Percentiles rank a stretch among this genome's conserved stretches.
Conservation (phyloP, 1,140 invertebrate genomes). For the Arctopsyche grandis region DNA sequence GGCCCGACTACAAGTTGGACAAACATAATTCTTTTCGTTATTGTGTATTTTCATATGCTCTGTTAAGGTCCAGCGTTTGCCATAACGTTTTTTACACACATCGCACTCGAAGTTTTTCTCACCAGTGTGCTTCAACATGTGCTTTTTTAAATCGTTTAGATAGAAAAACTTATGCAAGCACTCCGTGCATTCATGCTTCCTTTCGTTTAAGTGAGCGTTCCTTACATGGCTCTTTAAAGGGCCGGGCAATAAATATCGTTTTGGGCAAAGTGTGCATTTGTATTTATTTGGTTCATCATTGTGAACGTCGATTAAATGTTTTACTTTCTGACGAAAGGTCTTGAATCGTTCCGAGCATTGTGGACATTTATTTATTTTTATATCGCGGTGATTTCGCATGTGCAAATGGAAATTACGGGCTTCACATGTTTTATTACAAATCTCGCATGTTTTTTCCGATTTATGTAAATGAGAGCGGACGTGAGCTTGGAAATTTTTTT, state of each 20-base stretch:
- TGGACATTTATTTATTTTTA: slow-evolving; percentile 59
- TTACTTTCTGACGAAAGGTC: slow-evolving; percentile 62
- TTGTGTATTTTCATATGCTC: slow-evolving; percentile 81
- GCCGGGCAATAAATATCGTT: slow-evolving; percentile 58
- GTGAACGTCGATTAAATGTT: slow-evolving; percentile 62
- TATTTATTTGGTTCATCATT: slow-evolving; percentile 56
- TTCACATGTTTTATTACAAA: slow-evolving; percentile 3
- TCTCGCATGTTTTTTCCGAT: background rate
- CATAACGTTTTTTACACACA: slow-evolving; percentile 63
- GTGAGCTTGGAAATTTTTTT: slow-evolving; percentile 65
- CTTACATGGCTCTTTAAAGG: slow-evolving; percentile 57
- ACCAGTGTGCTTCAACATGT: slow-evolving; percentile 67
- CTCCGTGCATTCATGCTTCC: slow-evolving; percentile 58
- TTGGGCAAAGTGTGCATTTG: slow-evolving; percentile 60
- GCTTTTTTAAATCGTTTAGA: slow-evolving; percentile 59
- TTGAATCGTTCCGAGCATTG: slow-evolving; percentile 64
- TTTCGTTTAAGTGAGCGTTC: slow-evolving; percentile 59
- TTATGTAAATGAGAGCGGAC: slow-evolving; percentile 71
- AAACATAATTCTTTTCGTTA: slow-evolving; percentile 71
- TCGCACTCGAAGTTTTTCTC: slow-evolving; percentile 66
- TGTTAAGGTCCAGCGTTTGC: slow-evolving; percentile 51
- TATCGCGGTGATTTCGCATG: slow-evolving; percentile 50
- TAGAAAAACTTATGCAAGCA: slow-evolving; percentile 61
- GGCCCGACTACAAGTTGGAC: slow-evolving; percentile 72
- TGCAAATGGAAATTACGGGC: slow-evolving; percentile 43